Evolutionary conservation across 1,140 invertebrate genomes (phyloP).

Genomic region (Bombus waltoni): DNA sequence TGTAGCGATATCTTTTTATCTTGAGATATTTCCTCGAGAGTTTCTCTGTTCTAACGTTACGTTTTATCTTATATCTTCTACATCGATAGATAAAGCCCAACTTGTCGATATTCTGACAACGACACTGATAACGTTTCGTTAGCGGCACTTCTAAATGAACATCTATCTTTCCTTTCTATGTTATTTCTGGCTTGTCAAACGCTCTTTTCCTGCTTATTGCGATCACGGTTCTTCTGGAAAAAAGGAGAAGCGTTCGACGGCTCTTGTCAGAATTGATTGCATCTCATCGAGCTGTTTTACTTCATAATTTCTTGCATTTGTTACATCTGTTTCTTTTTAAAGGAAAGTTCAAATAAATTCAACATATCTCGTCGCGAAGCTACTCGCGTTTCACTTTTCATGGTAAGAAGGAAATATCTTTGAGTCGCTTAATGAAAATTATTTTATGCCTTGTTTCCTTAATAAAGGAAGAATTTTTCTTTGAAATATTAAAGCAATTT

Average conservation of each 20-base stretch:
- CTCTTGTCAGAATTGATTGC: not conserved
- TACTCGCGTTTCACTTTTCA: not conserved
- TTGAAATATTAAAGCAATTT: not conserved
- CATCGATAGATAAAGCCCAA: constrained; percentile 7
- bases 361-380: not conserved
- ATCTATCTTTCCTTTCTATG: constrained; percentile 26
- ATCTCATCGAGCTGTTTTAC: not conserved
- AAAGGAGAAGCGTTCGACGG: not conserved
- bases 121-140: constrained; percentile 15
- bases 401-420: not conserved
- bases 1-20: not conserved
- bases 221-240: not conserved
- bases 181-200: constrained; percentile 47
- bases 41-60: not conserved
- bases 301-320: not conserved
- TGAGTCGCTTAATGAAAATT: not conserved
- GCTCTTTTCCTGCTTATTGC: constrained; percentile 36
- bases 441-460: not conserved
- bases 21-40: not conserved
- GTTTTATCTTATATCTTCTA: constrained; percentile 9
- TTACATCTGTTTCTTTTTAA: not conserved
- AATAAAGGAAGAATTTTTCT: not conserved
- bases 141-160: constrained; percentile 27
- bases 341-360: not conserved
- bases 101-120: constrained; percentile 23